Conservation (phyloP, 2,888 invertebrate genomes). For the Rhogogaster chlorosoma region DNA sequence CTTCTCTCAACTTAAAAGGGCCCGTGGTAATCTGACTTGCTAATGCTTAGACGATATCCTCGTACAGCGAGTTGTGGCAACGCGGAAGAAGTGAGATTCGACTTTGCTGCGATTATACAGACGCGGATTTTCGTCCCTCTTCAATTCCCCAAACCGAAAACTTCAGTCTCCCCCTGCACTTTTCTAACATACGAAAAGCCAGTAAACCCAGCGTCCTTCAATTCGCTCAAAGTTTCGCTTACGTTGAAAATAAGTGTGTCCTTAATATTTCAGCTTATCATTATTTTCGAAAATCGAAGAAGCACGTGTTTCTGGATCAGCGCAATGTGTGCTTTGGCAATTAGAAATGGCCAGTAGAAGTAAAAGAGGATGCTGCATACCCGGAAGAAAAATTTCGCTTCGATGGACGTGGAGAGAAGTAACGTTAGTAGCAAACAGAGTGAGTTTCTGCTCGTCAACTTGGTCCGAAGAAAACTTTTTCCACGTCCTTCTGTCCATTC, state of each 20-base stretch:
- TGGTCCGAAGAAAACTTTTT: slow-evolving; percentile 34
- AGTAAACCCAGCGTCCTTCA: not conserved
- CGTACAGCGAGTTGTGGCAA: not conserved
- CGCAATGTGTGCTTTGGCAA: not conserved
- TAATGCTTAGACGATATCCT: slow-evolving; percentile 70
- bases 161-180: not conserved
- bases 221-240: not conserved
- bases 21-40: slow-evolving; percentile 70
- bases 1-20: slow-evolving; percentile 57
- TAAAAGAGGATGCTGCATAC: not conserved
- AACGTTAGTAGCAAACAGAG: slow-evolving; percentile 32
- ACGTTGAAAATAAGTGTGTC: not conserved
- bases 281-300: not conserved
- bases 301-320: not conserved
- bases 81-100: not conserved
- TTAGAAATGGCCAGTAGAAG: not conserved
- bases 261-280: not conserved
- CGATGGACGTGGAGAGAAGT: not conserved
- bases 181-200: not conserved
- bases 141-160: slow-evolving; percentile 3
- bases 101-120: slow-evolving; percentile 39
- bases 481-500: not conserved
- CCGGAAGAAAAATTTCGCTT: not conserved
- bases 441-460: slow-evolving; percentile 43
- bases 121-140: slow-evolving; percentile 21